Evolutionary conservation across 2,888 invertebrate genomes (phyloP).

Genomic region (Elegia similella): DNA sequence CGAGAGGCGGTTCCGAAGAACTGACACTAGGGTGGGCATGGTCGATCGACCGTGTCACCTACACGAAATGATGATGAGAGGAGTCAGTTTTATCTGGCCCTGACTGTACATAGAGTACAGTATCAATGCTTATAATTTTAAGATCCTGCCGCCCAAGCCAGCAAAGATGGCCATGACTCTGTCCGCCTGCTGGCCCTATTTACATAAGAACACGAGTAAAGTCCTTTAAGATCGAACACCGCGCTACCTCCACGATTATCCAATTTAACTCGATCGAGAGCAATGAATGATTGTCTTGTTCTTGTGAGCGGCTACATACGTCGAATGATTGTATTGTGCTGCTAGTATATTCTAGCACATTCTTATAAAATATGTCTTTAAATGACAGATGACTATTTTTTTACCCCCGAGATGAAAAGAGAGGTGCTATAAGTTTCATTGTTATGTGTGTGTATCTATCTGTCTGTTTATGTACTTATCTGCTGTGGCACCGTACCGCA

Average conservation of each 20-base stretch:
- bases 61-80: too few species aligned
- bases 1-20: too few species aligned
- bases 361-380: not conserved
- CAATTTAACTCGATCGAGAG: conserved; percentile 70
- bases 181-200: conserved; percentile 46
- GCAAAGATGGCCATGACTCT: conserved; percentile 43
- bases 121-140: not conserved
- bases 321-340: conserved; percentile 2
- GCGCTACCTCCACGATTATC: conserved; percentile 64
- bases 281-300: conserved; percentile 62
- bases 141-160: conserved; percentile 2
- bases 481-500: too few species aligned
- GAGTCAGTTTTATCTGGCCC: too few species aligned
- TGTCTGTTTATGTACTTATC: too few species aligned
- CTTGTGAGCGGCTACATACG: conserved; percentile 29
- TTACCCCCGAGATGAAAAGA: too few species aligned
- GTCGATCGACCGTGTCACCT: too few species aligned
- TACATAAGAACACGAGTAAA: conserved; percentile 59
- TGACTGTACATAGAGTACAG: not conserved
- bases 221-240: conserved; percentile 48
- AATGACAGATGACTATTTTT: too few species aligned
- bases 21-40: too few species aligned
- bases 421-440: too few species aligned
- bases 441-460: too few species aligned
- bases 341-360: not conserved